Evolutionary conservation across 2,888 invertebrate species (phyloP), one percentile per base, ranked within the genome.

Genomic region (Harpalus rubripes): DNA sequence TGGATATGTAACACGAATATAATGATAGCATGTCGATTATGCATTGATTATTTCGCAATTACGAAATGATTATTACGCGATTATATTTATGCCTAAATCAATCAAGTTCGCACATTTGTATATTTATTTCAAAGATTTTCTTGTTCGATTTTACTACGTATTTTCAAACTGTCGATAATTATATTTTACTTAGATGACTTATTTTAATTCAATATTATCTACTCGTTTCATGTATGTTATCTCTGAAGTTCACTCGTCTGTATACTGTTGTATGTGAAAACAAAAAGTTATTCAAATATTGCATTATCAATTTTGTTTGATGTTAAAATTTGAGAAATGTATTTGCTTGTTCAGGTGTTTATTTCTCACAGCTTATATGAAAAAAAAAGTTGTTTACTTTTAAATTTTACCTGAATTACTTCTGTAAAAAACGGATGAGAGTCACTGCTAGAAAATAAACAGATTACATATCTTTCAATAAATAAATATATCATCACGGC

Each of bases 161-260:
- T 52, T 63, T 63, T 26, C 26, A 68, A 39, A 68, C 39, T 15
- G 7, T 32, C n/a, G 68, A 68, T 68, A 68, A 68, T 68, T 39
- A 68, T 68, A 68, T 68, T 68, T 68, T 41, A 68, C 39, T 68
- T 68, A 41, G 39, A 68, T 68, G 39, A 68, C 41, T 68, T 68
- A 68, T 68, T 68, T 68, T 68, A 26, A 63, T 63, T 26, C 63
- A 63, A 68, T 39, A 68, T 68, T 39, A 68, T 39, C 39, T 15
- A 32, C n/a, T 68, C 7, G 32, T n/a, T 68, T 68, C 68, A 39
- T 26, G 26, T 68, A 32, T 26, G 68, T 68, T 68, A 68, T 68
- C 68, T 68, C 26, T 68, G 32, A 68, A 68, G 68, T 68, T 68
- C 68, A 68, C n/a, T 68, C 68, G 39, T 68, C 68, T 68, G 39